A percentile compares a stretch with the other conserved stretches of the same genome.
Conservation (phyloP, 2,797 vertebrate genomes). For the Coregonus ussuriensis region DNA sequence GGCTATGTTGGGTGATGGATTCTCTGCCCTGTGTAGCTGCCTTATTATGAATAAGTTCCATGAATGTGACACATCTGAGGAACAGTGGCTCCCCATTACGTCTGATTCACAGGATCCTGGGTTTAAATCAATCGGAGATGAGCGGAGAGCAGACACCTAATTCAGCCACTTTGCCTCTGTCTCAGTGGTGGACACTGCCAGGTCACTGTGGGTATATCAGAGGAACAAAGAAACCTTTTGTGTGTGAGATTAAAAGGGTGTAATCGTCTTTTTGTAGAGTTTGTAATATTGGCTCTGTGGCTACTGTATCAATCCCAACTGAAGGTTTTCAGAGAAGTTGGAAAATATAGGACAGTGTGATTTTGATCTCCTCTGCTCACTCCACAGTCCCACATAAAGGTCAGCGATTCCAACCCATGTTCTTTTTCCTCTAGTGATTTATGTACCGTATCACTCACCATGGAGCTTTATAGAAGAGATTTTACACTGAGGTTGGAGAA, state of each 20-base stretch:
- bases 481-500: background rate
- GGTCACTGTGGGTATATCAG: slow-evolving; percentile 34
- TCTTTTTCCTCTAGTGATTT: background rate
- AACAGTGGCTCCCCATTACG: slow-evolving; percentile 68
- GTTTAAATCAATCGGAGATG: slow-evolving; percentile 70
- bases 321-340: background rate
- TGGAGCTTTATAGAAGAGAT: background rate
- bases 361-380: background rate
- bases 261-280: slow-evolving; percentile 5
- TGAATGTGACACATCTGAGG: slow-evolving; percentile 75
- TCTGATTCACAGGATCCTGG: slow-evolving; percentile 74
- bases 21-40: slow-evolving; percentile 69
- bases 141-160: slow-evolving; percentile 49
- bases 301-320: background rate
- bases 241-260: slow-evolving; percentile 2
- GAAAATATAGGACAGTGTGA: background rate
- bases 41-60: slow-evolving; percentile 73
- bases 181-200: slow-evolving; percentile 28
- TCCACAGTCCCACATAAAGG: background rate
- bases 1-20: slow-evolving; percentile 71
- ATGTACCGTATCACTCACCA: background rate
- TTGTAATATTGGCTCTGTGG: background rate
- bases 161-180: slow-evolving; percentile 56
- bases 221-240: slow-evolving; percentile 23
- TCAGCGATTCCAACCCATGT: background rate